phyloP scores from a whole-genome alignment of 2,797 vertebrate species.

The Squalus acanthias region DNA sequence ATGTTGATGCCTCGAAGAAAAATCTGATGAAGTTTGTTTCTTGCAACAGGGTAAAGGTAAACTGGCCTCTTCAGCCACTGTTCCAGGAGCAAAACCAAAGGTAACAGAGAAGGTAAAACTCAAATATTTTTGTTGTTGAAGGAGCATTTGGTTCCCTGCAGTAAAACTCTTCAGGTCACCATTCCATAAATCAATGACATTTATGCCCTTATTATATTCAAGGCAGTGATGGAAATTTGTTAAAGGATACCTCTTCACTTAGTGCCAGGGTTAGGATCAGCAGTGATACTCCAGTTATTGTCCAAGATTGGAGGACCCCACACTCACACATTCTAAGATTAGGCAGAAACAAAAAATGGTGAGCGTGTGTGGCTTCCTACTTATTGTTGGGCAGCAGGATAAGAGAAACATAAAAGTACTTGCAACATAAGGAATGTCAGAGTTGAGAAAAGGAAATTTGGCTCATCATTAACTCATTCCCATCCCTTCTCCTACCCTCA shows the following conservation, averaged over 20 bases:
- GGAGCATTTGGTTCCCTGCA: neutral
- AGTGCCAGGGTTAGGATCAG: neutral
- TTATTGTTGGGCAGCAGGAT: neutral
- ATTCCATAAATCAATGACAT: neutral
- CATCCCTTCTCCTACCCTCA: neutral
- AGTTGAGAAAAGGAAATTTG: neutral
- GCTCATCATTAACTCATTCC: neutral
- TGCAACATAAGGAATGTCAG: neutral
- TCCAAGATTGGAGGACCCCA: neutral
- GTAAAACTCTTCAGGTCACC: neutral
- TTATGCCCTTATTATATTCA: neutral
- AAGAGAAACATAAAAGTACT: neutral
- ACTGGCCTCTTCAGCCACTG: neutral
- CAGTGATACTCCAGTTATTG: neutral
- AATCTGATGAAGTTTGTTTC: neutral
- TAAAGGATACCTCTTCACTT: neutral
- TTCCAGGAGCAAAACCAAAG: neutral
- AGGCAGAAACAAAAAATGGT: neutral
- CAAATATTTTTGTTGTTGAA: neutral
- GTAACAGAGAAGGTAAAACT: neutral
- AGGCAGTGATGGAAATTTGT: neutral
- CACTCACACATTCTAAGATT: neutral
- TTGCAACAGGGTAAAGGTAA: constrained; percentile 14
- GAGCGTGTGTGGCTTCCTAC: neutral
- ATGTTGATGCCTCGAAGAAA: neutral